A percentile compares a stretch with the other conserved stretches of the same genome.
phyloP scores from a whole-genome alignment of 2,113 vertebrate genomes.

The Labeo catla region DNA sequence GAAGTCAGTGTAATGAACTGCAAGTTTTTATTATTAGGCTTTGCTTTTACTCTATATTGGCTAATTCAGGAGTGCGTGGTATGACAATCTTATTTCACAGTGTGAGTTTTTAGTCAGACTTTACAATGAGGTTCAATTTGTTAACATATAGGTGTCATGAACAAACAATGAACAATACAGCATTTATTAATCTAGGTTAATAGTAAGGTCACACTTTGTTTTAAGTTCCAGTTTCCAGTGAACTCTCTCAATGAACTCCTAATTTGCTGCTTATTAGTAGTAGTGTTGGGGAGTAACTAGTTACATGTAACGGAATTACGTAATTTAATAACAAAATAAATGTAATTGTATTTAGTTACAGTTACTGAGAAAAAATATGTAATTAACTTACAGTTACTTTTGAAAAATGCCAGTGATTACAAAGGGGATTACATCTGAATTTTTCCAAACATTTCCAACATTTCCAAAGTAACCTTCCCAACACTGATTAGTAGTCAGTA shows the following conservation, averaged over 20 bases:
- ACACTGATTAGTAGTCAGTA: too few species aligned
- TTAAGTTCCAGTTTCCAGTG: not conserved
- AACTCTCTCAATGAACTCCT: not conserved
- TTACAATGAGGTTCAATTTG: not conserved
- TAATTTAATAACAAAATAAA: too few species aligned
- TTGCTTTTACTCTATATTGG: not conserved
- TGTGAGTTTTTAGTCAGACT: not conserved
- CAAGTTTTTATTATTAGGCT: constrained; percentile 1
- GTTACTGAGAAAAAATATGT: too few species aligned
- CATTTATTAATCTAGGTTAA: not conserved
- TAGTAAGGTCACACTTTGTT: not conserved
- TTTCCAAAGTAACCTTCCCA: too few species aligned
- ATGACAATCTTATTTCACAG: not conserved
- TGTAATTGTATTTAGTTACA: too few species aligned
- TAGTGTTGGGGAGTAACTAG: too few species aligned
- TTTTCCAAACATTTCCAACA: too few species aligned
- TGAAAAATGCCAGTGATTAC: too few species aligned
- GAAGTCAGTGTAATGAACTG: constrained; percentile 45
- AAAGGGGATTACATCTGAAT: too few species aligned
- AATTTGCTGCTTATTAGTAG: not conserved
- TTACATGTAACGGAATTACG: too few species aligned
- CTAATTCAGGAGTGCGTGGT: not conserved
- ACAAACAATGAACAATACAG: not conserved
- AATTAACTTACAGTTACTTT: too few species aligned
- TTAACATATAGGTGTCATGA: not conserved